Evolutionary conservation across 1,140 invertebrate genomes (phyloP), one percentile per base, ranked within the genome.

Genomic region (Solenopsis fugax): DNA sequence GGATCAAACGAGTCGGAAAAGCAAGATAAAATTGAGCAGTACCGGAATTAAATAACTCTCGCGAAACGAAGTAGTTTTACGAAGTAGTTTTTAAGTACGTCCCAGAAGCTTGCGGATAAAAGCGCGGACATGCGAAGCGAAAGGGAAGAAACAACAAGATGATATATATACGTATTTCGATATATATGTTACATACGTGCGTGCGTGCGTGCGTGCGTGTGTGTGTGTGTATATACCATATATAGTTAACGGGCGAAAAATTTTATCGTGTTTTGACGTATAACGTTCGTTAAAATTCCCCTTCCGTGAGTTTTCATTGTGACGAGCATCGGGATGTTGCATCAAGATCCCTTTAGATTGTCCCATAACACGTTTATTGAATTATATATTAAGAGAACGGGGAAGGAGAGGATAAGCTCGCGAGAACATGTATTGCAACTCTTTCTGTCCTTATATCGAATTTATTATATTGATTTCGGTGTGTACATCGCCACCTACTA

Each of bases 371-470:
- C 56, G 41, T 78, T 78, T 34, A 78, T 65, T 48, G 18, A 65
- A 78, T 78, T 24, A 18, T 37, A 65, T 37, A 78, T 37, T 78
- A 65, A 78, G 5, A 29, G 18, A 41, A 50, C 6, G 18, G 0
- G 2, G 21, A 7, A 65, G 6, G 18, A 34, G 3, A 34, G 45
- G 5, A 48, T 29, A 77, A 62, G 9, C 18, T 9, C 37, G 21
- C n/a, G 37, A n/a, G 58, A 50, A 5, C 29, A 5, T 18, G 21
- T 45, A 4, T 62, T 45, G 18, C 24, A 34, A n/a, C 73, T 29
- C 29, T 76, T 77, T 76, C 54, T 45, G 24, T 21, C 12, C 58
- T 77, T 41, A 45, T 77, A 16, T 77, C 16, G 16, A 54, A 45
- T 72, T 72, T 21, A 24, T 75, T 41, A 21, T 76, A 76, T 7